Percentiles rank a stretch among this genome's conserved stretches.
Conservation (phyloP, 1,140 invertebrate species). For the Kradibia gibbosae region DNA sequence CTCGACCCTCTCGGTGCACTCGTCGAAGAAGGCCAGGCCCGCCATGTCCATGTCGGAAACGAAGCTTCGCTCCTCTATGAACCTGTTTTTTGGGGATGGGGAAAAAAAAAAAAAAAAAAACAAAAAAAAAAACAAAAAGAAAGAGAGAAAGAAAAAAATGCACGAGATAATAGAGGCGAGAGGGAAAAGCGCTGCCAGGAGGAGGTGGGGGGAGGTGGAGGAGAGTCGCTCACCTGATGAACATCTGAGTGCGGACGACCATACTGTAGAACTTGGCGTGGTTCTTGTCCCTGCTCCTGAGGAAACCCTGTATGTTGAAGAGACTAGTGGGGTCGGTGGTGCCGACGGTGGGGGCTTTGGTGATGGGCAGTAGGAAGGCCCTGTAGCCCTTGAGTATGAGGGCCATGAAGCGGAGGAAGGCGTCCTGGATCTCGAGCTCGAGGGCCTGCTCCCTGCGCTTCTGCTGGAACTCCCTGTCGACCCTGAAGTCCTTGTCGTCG, state of each 20-base stretch:
- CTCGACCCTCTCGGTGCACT: conserved; percentile 89
- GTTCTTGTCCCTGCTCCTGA: conserved; percentile 81
- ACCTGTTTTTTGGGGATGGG: too few relatives aligned
- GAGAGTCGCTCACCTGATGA: conserved; percentile 76
- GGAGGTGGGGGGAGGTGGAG: not conserved
- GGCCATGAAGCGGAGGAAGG: conserved; percentile 97
- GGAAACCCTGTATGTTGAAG: conserved; percentile 93
- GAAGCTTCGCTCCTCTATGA: conserved; percentile 99
- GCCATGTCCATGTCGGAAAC: conserved; percentile 94
- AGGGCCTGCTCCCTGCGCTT: conserved; percentile 84
- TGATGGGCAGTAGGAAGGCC: conserved; percentile 92
- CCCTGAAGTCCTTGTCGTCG: conserved; percentile 69
- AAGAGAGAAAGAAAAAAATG: not conserved
- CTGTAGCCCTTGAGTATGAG: conserved; percentile 94
- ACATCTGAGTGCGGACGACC: conserved; percentile 96
- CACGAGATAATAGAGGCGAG: too few relatives aligned
- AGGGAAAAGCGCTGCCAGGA: too few relatives aligned
- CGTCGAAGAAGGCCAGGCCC: conserved; percentile 96
- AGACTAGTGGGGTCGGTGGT: conserved; percentile 95
- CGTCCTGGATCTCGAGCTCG: conserved; percentile 96
- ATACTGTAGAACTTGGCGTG: conserved; percentile 93
- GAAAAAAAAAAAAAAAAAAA: too few relatives aligned
- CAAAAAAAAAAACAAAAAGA: not conserved
- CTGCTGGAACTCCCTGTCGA: conserved; percentile 82
- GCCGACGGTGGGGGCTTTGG: conserved; percentile 91